Conservation (phyloP, 2,888 invertebrate genomes). For the Pyrrhosoma nymphula region DNA sequence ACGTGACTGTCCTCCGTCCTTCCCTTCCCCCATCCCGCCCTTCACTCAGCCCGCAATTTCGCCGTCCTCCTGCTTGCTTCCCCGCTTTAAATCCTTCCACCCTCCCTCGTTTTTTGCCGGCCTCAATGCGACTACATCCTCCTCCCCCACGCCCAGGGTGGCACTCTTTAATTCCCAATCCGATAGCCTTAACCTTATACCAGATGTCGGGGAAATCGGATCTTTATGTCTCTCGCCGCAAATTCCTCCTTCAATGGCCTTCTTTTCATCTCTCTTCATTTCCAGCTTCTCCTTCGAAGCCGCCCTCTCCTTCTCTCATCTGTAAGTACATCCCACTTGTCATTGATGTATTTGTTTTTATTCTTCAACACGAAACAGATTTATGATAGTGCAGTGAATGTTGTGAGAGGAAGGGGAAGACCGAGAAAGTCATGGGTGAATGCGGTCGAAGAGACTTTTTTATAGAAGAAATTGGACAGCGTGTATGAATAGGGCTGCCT, state of each 20-base stretch:
- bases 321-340: not conserved
- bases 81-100: not conserved
- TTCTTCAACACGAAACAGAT: no score
- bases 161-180: not conserved
- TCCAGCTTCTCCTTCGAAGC: not conserved
- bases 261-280: not conserved
- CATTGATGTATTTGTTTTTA: not conserved
- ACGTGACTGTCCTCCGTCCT: not conserved
- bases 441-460: no score
- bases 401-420: no score
- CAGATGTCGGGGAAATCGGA: not conserved
- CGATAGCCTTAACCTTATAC: not conserved
- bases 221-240: slow-evolving; percentile 12
- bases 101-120: not conserved
- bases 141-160: not conserved
- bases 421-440: no score
- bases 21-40: not conserved
- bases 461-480: no score
- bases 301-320: not conserved
- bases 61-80: not conserved
- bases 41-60: not conserved
- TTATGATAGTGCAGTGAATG: no score
- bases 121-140: not conserved
- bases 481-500: no score
- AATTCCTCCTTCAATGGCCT: not conserved